phyloP scores from a whole-genome alignment of 2,797 vertebrate genomes.

The Phyllotis vaccarum region DNA sequence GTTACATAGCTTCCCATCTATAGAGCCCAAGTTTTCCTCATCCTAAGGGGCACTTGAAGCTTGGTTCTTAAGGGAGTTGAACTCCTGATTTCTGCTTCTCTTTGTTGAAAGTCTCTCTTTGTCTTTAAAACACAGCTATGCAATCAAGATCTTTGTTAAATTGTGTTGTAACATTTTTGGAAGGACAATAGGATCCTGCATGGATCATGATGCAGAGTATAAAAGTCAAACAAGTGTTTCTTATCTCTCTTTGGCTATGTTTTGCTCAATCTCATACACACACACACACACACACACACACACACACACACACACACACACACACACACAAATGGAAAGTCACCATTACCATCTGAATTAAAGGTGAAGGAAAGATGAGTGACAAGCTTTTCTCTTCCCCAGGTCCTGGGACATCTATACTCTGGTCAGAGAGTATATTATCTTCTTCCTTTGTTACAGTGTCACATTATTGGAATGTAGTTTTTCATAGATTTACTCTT shows the following conservation, averaged over 20 bases:
- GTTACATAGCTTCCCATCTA: background rate
- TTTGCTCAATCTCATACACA: too few relatives aligned
- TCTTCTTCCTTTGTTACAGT: background rate
- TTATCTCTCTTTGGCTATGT: background rate
- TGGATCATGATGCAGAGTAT: conserved; percentile 26
- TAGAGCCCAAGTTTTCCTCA: background rate
- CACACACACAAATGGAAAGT: background rate
- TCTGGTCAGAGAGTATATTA: background rate
- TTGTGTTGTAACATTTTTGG: background rate
- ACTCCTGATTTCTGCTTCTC: background rate
- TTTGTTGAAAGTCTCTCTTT: background rate
- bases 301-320: too few relatives aligned
- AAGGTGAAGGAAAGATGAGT: background rate
- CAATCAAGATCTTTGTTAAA: background rate
- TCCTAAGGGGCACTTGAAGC: background rate
- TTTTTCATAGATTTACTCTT: accelerated
- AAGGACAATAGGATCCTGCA: background rate
- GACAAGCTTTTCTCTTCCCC: background rate
- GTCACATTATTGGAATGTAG: too few relatives aligned
- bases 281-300: too few relatives aligned
- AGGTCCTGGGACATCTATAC: background rate
- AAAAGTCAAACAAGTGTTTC: conserved; percentile 33
- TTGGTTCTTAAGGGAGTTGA: background rate
- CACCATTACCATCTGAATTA: background rate
- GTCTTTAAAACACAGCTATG: conserved; percentile 13